Percentiles rank a stretch among this genome's conserved stretches.
Conservation (phyloP, 2,888 invertebrate genomes). For the Melieria picta region DNA sequence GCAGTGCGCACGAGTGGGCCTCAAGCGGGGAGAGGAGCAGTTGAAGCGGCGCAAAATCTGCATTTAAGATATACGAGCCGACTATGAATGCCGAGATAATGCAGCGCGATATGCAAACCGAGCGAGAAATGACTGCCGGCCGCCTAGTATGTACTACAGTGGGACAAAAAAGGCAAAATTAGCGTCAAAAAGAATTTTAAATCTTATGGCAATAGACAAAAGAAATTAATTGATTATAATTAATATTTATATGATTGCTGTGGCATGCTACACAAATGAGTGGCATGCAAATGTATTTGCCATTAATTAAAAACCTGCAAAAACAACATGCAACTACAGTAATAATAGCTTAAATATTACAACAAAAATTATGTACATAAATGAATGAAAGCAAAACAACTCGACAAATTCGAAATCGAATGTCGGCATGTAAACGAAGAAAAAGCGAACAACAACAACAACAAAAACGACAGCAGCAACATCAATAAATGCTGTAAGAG, state of each 20-base stretch:
- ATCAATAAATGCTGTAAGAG: too few relatives aligned
- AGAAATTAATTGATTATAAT: neutral
- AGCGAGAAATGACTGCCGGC: conserved; percentile 10
- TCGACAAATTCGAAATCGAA: too few relatives aligned
- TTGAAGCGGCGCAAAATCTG: conserved; percentile 10
- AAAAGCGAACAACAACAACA: conserved; percentile 34
- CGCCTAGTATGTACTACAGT: neutral
- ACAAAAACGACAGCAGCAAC: too few relatives aligned
- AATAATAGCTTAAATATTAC: too few relatives aligned
- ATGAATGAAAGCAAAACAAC: too few relatives aligned
- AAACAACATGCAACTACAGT: too few relatives aligned
- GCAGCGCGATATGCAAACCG: conserved; percentile 13
- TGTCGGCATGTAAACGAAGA: too few relatives aligned
- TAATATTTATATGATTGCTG: neutral
- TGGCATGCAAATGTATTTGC: too few relatives aligned
- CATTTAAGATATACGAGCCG: conserved; percentile 21
- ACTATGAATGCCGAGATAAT: conserved; percentile 13
- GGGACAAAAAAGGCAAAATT: neutral
- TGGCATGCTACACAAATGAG: too few relatives aligned
- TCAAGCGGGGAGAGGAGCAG: neutral
- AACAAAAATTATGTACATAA: too few relatives aligned
- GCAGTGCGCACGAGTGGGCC: neutral
- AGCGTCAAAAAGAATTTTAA: neutral
- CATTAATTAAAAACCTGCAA: too few relatives aligned
- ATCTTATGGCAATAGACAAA: neutral